Conservation (phyloP, 2,113 vertebrate species). For the Alaudala cheleensis region DNA sequence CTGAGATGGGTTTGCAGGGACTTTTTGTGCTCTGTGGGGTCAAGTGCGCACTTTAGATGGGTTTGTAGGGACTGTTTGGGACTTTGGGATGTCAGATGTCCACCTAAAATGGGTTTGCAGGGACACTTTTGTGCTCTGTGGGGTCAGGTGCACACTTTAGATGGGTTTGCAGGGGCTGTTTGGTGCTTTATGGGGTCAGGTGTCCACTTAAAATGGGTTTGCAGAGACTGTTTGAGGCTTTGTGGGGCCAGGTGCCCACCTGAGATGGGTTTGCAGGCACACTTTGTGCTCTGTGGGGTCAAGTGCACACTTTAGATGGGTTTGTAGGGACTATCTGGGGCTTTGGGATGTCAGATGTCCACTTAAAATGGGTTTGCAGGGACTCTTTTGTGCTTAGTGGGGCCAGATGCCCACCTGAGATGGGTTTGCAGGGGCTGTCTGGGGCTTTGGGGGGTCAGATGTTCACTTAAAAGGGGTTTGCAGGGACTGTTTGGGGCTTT, state of each 20-base stretch:
- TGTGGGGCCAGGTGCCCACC: not conserved
- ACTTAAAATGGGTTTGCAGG: not conserved
- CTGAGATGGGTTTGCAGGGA: not conserved
- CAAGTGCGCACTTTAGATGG: too few species aligned
- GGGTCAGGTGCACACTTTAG: not conserved
- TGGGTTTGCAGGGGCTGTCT: not conserved
- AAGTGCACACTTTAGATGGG: not conserved
- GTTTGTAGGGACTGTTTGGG: not conserved
- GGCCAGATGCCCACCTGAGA: not conserved
- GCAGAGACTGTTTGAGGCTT: not conserved
- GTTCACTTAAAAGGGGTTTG: too few species aligned
- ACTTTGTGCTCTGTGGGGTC: accelerated
- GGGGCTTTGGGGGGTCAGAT: not conserved
- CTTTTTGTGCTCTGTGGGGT: accelerated
- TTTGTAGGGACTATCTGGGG: not conserved
- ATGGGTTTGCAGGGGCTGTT: too few species aligned
- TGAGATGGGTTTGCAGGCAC: not conserved
- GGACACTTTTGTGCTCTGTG: accelerated
- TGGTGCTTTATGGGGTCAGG: not conserved
- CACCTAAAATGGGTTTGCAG: too few species aligned
- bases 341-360: not conserved
- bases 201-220: not conserved
- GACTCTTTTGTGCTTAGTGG: too few species aligned
- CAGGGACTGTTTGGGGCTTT: not conserved
- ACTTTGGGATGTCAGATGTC: not conserved